A percentile compares a stretch with the other conserved stretches of the same genome.
Evolutionary conservation across 2,888 invertebrate species (phyloP).

Genomic region (Macaria liturata): DNA sequence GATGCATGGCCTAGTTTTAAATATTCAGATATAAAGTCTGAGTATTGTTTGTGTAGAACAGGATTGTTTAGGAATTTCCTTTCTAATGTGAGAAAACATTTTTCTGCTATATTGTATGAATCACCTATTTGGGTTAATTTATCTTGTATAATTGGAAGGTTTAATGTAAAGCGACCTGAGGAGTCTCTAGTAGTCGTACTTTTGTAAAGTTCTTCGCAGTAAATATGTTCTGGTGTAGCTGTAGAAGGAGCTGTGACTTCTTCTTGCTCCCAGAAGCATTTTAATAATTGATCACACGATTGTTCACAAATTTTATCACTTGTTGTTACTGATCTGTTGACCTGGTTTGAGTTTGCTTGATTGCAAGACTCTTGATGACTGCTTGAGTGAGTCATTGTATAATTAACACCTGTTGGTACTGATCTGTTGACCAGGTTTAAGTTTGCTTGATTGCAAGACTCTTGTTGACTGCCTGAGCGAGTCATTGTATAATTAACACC

Average conservation of each 20-base stretch:
- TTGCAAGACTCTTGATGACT: background rate
- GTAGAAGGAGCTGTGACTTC: background rate
- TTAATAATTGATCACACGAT: constrained; percentile 1
- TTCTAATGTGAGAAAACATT: constrained; percentile 4
- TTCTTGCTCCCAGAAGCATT: constrained; percentile 2
- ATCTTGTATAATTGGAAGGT: constrained; percentile 10
- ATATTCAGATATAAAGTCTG: constrained; percentile 9
- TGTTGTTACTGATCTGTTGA: constrained; percentile 1
- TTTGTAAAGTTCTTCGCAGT: constrained; percentile 8
- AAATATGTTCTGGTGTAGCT: constrained; percentile 1
- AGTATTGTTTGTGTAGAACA: constrained; percentile 6
- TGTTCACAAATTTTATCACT: background rate
- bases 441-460: background rate
- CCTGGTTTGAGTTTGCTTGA: background rate
- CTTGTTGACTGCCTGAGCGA: no score
- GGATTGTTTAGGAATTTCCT: constrained; percentile 3
- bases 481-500: no score
- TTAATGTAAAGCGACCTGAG: constrained; percentile 12
- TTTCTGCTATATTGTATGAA: constrained; percentile 6
- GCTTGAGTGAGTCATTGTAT: no score
- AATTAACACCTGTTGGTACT: background rate
- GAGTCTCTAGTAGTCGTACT: constrained; percentile 8
- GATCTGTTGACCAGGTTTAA: background rate
- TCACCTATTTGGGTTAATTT: constrained; percentile 6
- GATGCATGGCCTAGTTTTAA: constrained; percentile 13